A percentile compares a stretch with the other conserved stretches of the same genome.
Conservation (phyloP, 2,797 vertebrate species). For the Sebastes steindachneri region DNA sequence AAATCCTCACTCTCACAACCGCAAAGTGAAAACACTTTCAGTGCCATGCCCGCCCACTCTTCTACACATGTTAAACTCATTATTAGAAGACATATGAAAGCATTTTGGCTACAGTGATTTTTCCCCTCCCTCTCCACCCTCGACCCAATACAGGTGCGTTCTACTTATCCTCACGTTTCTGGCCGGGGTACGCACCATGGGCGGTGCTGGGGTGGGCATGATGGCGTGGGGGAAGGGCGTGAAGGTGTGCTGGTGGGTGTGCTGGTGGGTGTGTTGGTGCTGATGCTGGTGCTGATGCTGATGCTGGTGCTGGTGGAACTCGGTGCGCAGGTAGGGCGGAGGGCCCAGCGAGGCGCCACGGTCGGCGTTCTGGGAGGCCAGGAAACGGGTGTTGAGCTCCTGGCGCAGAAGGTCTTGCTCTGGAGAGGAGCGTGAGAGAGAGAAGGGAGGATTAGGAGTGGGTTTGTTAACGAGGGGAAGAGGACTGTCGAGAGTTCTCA, state of each 20-base stretch:
- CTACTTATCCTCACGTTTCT: slow-evolving; percentile 99
- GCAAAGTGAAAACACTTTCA: slow-evolving; percentile 31
- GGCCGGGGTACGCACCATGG: slow-evolving; percentile 99
- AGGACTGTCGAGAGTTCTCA: not conserved
- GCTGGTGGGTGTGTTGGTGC: slow-evolving; percentile 99
- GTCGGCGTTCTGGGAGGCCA: slow-evolving; percentile 96
- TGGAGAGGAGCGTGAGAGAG: slow-evolving; percentile 56
- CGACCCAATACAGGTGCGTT: slow-evolving; percentile 75
- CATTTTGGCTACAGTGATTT: not conserved
- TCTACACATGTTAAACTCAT: slow-evolving; percentile 28
- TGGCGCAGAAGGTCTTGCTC: slow-evolving; percentile 98
- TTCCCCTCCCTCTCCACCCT: not conserved
- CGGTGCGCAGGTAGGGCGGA: slow-evolving; percentile 95
- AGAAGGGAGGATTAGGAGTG: not conserved
- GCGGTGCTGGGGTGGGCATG: slow-evolving; percentile 97
- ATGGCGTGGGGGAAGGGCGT: slow-evolving; percentile 97
- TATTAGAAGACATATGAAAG: slow-evolving; percentile 20
- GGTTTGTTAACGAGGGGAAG: not conserved
- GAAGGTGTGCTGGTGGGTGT: slow-evolving; percentile 99
- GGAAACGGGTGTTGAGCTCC: slow-evolving; percentile 97
- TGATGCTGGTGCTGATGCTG: slow-evolving; percentile 95
- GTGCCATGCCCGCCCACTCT: not conserved
- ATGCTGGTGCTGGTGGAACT: slow-evolving; percentile 98
- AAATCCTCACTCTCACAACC: slow-evolving; percentile 30
- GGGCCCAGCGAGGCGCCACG: slow-evolving; percentile 93